Evolutionary conservation across 2,113 vertebrate genomes (phyloP).

Genomic region (Spermophilus dauricus): DNA sequence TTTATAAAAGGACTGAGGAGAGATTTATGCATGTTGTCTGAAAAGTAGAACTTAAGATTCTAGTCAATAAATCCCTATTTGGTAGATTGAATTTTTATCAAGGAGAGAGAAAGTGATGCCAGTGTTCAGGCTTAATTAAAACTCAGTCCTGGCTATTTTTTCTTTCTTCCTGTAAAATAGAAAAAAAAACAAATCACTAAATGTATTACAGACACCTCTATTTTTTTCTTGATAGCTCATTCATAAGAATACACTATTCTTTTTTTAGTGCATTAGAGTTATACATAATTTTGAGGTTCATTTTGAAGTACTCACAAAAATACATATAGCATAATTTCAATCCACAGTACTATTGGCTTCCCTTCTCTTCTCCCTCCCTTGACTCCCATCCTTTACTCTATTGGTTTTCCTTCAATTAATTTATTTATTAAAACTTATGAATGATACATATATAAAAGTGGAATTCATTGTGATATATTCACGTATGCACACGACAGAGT

Average conservation of each 20-base stretch:
- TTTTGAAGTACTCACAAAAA: too few species aligned
- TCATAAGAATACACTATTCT: neutral
- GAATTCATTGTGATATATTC: too few species aligned
- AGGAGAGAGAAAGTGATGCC: slow-evolving; percentile 84
- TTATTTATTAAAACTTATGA: too few species aligned
- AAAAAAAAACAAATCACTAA: slow-evolving; percentile 52
- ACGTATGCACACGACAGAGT: too few species aligned
- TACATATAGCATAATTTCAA: too few species aligned
- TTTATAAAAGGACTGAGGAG: slow-evolving; percentile 73
- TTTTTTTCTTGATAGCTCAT: slow-evolving; percentile 76
- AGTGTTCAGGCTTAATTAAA: slow-evolving; percentile 86
- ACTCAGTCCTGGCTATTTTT: slow-evolving; percentile 82
- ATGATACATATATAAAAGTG: too few species aligned
- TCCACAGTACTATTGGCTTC: too few species aligned
- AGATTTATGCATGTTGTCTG: slow-evolving; percentile 79
- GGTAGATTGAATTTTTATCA: slow-evolving; percentile 87
- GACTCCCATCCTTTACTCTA: too few species aligned
- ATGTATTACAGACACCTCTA: slow-evolving; percentile 60
- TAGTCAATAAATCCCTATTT: slow-evolving; percentile 86
- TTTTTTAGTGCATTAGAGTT: too few species aligned
- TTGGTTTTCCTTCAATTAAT: too few species aligned
- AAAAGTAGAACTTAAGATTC: slow-evolving; percentile 86
- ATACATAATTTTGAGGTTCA: too few species aligned
- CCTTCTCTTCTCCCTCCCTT: too few species aligned
- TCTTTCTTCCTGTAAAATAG: slow-evolving; percentile 78